phyloP scores from a whole-genome alignment of 2,113 vertebrate genomes.

The Rhinopomastus cyanomelas region DNA sequence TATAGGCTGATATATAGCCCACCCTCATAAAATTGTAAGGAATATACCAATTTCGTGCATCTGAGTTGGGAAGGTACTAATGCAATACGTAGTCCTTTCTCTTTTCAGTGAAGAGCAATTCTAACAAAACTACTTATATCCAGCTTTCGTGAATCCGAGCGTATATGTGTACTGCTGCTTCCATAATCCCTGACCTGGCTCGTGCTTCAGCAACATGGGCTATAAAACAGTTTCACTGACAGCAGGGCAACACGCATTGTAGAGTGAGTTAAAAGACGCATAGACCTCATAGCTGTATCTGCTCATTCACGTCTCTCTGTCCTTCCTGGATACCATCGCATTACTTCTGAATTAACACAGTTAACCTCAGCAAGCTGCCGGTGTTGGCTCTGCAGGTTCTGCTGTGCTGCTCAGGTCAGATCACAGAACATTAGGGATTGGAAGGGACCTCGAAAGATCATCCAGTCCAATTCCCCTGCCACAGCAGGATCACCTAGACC shows the following conservation, averaged over 20 bases:
- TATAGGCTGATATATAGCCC: not conserved
- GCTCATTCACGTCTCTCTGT: not conserved
- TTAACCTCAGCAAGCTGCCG: not conserved
- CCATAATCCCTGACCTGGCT: not conserved
- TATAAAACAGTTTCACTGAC: not conserved
- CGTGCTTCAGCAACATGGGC: not conserved
- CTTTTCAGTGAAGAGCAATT: not conserved
- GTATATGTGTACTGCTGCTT: not conserved
- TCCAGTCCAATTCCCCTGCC: too few species aligned
- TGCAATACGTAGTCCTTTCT: not conserved
- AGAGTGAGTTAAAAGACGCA: not conserved
- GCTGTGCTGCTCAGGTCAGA: not conserved
- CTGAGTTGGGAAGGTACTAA: not conserved
- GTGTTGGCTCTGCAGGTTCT: not conserved
- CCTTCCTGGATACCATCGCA: not conserved
- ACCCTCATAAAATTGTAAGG: not conserved
- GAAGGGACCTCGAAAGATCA: too few species aligned
- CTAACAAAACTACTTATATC: not conserved
- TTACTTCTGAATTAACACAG: not conserved
- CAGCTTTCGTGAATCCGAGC: not conserved
- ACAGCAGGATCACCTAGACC: too few species aligned
- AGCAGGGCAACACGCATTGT: not conserved
- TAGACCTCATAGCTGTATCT: not conserved
- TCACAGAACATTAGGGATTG: too few species aligned
- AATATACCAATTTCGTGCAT: not conserved